These are phyloP conservation scores for Seira musarum DNA, from an alignment of 2,888 invertebrate genomes.

Conservation along the genomic window DNA sequence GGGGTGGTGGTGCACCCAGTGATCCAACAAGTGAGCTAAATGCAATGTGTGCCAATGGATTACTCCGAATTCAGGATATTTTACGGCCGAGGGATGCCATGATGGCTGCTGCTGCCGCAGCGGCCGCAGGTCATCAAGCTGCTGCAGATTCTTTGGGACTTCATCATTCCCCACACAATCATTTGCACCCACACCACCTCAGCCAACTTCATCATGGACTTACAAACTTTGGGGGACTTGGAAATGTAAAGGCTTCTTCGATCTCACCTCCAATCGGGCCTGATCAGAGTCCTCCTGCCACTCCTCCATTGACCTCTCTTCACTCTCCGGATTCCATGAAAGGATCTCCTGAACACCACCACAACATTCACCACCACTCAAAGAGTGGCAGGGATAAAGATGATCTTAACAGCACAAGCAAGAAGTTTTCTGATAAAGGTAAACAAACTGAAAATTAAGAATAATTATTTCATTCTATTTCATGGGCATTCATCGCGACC, in stretches of 20 bases:
- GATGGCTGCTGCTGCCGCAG: conserved; percentile 49
- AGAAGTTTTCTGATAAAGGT: conserved; percentile 66
- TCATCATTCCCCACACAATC: conserved; percentile 47
- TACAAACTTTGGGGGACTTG: conserved; percentile 48
- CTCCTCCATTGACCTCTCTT: conserved; percentile 66
- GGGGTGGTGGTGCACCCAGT: conserved; percentile 54
- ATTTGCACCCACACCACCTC: conserved; percentile 58
- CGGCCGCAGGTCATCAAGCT: conserved; percentile 38
- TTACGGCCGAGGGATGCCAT: conserved; percentile 64
- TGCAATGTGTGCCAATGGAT: conserved; percentile 68
- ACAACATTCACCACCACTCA: conserved; percentile 40
- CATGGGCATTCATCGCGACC: too few species aligned
- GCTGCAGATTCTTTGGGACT: conserved; percentile 34
- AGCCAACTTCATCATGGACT: conserved; percentile 54
- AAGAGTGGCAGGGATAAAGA: conserved; percentile 53
- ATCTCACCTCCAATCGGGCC: conserved; percentile 69
- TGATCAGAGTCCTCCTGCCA: conserved; percentile 69
- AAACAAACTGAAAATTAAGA: too few species aligned
- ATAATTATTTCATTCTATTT: conserved; percentile 13
- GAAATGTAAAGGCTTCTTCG: conserved; percentile 64
- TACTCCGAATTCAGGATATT: conserved; percentile 69
- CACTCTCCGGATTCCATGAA: conserved; percentile 67
- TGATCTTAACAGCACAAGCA: conserved; percentile 51
- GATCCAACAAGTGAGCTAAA: conserved; percentile 61
- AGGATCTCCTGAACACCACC: conserved; percentile 54